Percentiles rank a stretch among this genome's conserved stretches.
Conservation (phyloP, 2,797 vertebrate genomes). For the Microctenopoma stevenorrisi region DNA sequence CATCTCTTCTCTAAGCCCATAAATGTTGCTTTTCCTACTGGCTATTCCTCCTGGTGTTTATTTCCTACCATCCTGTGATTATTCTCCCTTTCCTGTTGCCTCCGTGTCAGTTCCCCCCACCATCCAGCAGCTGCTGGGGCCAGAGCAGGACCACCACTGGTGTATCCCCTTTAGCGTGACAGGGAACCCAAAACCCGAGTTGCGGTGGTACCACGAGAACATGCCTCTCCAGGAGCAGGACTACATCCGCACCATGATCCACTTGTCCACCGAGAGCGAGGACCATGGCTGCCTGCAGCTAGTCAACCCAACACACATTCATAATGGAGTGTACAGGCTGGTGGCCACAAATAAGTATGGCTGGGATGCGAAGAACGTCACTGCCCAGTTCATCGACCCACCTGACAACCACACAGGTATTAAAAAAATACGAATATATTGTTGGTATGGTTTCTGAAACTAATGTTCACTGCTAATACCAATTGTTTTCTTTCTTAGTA, state of each 20-base stretch:
- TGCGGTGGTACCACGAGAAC: constrained; percentile 93
- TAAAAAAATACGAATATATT: no score
- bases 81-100: constrained; percentile 71
- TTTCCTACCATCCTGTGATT: constrained; percentile 68
- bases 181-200: constrained; percentile 92
- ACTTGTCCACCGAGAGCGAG: constrained; percentile 87
- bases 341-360: constrained; percentile 92
- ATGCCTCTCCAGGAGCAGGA: constrained; percentile 87
- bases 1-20: constrained; percentile 36
- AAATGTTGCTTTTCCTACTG: constrained; percentile 54
- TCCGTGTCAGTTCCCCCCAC: constrained; percentile 90
- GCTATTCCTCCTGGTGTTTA: constrained; percentile 62
- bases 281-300: constrained; percentile 97
- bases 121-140: constrained; percentile 90
- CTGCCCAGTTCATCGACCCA: constrained; percentile 91
- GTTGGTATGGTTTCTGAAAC: not conserved
- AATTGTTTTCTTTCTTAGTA: constrained; percentile 20
- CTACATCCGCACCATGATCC: constrained; percentile 93
- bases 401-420: constrained; percentile 82
- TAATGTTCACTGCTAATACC: constrained; percentile 1
- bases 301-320: constrained; percentile 95
- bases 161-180: constrained; percentile 98
- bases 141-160: constrained; percentile 93
- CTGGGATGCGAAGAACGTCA: constrained; percentile 88
- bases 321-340: constrained; percentile 94